These are phyloP conservation scores for Micrastur ruficollis DNA, from an alignment of 2,797 vertebrate species.

Conservation along the genomic window DNA sequence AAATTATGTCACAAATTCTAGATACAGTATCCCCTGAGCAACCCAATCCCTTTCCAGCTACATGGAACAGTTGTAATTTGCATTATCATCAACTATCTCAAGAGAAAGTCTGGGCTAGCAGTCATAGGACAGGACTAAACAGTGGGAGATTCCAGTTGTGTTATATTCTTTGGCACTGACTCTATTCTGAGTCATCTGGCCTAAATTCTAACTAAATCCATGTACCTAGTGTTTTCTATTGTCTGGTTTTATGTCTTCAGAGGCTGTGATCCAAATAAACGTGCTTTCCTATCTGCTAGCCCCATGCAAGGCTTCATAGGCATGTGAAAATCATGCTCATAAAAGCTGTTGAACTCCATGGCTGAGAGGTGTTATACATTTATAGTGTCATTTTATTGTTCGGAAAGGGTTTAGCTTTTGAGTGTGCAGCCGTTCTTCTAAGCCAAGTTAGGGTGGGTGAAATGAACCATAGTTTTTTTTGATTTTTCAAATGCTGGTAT, in stretches of 20 bases:
- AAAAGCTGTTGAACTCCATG: neutral
- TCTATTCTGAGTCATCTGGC: conserved; percentile 38
- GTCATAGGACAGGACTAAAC: neutral
- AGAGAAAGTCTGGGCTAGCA: conserved; percentile 1
- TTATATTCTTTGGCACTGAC: conserved; percentile 21
- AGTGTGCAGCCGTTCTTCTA: neutral
- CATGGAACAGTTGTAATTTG: neutral
- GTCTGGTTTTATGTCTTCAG: conserved; percentile 43
- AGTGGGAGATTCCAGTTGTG: conserved; percentile 9
- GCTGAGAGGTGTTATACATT: neutral
- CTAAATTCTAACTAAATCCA: conserved; percentile 30
- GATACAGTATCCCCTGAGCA: neutral
- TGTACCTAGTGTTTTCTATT: conserved; percentile 43
- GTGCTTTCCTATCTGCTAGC: neutral
- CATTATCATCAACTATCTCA: neutral
- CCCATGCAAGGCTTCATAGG: neutral
- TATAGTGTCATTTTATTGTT: neutral
- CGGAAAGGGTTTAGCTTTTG: neutral
- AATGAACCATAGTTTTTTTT: neutral
- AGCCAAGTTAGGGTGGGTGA: neutral
- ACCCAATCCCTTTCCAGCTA: neutral
- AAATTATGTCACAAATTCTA: neutral
- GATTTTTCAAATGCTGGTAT: neutral
- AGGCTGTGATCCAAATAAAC: conserved; percentile 8
- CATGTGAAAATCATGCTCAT: neutral